Conservation (phyloP, 2,113 vertebrate genomes). For the Columba janthina region DNA sequence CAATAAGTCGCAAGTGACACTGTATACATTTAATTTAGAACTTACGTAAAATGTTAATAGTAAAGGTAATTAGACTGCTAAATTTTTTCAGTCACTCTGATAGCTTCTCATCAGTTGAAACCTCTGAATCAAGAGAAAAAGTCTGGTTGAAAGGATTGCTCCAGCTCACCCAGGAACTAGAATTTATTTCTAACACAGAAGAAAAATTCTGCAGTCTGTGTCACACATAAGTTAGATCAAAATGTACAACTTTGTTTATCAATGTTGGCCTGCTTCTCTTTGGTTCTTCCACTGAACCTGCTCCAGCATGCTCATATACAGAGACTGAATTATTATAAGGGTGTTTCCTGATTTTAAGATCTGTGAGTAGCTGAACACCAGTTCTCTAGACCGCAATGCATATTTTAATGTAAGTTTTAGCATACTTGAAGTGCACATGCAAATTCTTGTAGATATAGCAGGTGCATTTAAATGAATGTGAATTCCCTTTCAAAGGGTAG, state of each 20-base stretch:
- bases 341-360: background rate
- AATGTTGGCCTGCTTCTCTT: background rate
- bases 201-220: background rate
- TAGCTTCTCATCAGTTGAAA: background rate
- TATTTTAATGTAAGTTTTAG: background rate
- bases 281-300: background rate
- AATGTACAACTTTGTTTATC: background rate
- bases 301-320: background rate
- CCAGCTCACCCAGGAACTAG: background rate
- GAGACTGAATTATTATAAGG: background rate
- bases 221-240: background rate
- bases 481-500: background rate
- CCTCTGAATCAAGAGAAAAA: background rate
- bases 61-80: background rate
- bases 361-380: background rate
- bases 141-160: background rate
- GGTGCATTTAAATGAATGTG: background rate
- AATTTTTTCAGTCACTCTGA: background rate
- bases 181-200: background rate
- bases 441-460: background rate
- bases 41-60: background rate
- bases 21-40: background rate
- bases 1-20: background rate
- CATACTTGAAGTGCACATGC: background rate
- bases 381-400: background rate